Evolutionary conservation across 1,140 invertebrate species (phyloP).

Genomic region (Drosophila prosaltans): DNA sequence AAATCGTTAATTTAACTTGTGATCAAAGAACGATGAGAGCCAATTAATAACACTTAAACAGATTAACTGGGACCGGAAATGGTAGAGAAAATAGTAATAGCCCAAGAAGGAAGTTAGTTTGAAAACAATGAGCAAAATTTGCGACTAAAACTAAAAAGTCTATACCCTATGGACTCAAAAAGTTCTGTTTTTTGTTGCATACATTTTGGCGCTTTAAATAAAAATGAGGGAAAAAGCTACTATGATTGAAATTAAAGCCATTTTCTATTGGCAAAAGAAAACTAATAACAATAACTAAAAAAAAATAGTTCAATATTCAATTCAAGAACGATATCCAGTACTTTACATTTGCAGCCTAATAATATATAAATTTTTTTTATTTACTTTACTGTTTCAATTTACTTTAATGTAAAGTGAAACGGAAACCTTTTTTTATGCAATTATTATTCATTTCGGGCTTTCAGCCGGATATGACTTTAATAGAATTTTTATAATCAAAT

Average conservation of each 20-base stretch:
- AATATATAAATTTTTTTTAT: no score
- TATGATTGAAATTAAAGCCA: no score
- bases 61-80: not conserved
- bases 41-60: no score
- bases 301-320: no score
- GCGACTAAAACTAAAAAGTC: not conserved
- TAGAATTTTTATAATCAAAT: slow-evolving; percentile 17
- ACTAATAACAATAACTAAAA: no score
- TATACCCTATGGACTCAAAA: not conserved
- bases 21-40: no score
- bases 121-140: not conserved
- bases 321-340: no score
- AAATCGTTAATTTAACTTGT: no score
- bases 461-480: not conserved
- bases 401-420: not conserved
- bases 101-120: not conserved
- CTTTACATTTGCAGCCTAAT: no score
- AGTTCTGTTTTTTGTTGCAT: not conserved
- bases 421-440: not conserved
- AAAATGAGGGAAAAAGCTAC: no score
- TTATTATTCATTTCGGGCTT: not conserved
- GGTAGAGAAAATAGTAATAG: not conserved
- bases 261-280: no score
- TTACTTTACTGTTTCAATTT: not conserved
- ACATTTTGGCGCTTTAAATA: not conserved